Evolutionary conservation across 2,797 vertebrate species (phyloP).

Genomic region (Martes flavigula): DNA sequence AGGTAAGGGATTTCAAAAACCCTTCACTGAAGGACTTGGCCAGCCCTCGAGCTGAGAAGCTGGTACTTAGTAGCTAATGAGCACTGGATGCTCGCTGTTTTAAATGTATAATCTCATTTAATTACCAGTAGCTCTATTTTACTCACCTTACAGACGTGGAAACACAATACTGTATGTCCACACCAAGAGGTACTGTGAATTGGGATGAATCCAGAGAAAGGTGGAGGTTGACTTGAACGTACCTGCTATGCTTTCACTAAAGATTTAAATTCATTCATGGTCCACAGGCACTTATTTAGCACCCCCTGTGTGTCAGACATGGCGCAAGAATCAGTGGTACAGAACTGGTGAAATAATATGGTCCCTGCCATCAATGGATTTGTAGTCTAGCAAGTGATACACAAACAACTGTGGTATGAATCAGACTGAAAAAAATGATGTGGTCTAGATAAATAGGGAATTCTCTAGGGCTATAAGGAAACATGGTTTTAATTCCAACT

Average conservation of each 20-base stretch:
- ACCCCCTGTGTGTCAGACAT: not conserved
- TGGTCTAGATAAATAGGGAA: not conserved
- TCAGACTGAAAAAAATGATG: not conserved
- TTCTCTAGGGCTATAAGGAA: not conserved
- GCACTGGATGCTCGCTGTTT: not conserved
- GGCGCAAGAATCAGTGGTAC: not conserved
- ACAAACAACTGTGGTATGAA: not conserved
- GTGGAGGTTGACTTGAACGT: not conserved
- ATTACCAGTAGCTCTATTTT: not conserved
- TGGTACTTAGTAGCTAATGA: not conserved
- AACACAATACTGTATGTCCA: not conserved
- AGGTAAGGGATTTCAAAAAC: not conserved
- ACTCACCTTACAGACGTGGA: not conserved
- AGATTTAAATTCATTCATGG: not conserved
- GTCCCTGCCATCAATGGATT: not conserved
- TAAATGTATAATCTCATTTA: conserved; percentile 34
- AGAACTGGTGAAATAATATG: not conserved
- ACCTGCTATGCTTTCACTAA: not conserved
- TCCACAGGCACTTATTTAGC: not conserved
- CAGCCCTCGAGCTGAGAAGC: not conserved
- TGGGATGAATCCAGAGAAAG: not conserved
- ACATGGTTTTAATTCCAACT: not conserved
- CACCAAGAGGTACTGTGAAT: not conserved
- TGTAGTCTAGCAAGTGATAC: not conserved
- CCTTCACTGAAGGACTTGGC: not conserved